phyloP scores from a whole-genome alignment of 2,113 vertebrate species.

The Accipiter cooperii region DNA sequence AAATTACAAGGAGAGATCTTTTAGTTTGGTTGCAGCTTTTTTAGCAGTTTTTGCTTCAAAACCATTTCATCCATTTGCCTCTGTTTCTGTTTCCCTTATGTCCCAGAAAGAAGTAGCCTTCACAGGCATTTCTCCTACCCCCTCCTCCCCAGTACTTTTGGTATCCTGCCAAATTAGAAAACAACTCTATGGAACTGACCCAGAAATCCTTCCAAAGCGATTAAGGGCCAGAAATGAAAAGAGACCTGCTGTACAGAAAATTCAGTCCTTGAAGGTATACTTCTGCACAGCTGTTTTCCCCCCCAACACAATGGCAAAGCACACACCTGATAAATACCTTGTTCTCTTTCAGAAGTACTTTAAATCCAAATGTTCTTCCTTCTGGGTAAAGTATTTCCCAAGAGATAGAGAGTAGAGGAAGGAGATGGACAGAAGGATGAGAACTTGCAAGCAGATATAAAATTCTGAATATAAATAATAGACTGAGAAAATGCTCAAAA shows the following conservation, averaged over 20 bases:
- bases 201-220: background rate
- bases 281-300: background rate
- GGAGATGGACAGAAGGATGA: background rate
- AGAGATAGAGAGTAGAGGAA: background rate
- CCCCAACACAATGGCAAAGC: background rate
- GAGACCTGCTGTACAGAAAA: background rate
- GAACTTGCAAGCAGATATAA: background rate
- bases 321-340: background rate
- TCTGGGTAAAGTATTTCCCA: background rate
- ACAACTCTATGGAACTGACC: background rate
- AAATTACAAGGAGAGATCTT: background rate
- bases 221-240: background rate
- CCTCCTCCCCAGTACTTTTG: background rate
- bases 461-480: background rate
- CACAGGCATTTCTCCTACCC: background rate
- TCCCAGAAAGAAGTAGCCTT: background rate
- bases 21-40: background rate
- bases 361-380: background rate
- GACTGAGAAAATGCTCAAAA: background rate
- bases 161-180: background rate
- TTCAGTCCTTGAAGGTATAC: background rate
- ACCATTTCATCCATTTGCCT: background rate
- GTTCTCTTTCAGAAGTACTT: background rate
- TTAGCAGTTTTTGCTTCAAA: background rate
- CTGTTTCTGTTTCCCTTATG: background rate